Percentiles rank a stretch among this genome's conserved stretches.
These are phyloP conservation scores for Isichthys henryi DNA, from an alignment of 2,113 vertebrate genomes.

Conservation along the genomic window DNA sequence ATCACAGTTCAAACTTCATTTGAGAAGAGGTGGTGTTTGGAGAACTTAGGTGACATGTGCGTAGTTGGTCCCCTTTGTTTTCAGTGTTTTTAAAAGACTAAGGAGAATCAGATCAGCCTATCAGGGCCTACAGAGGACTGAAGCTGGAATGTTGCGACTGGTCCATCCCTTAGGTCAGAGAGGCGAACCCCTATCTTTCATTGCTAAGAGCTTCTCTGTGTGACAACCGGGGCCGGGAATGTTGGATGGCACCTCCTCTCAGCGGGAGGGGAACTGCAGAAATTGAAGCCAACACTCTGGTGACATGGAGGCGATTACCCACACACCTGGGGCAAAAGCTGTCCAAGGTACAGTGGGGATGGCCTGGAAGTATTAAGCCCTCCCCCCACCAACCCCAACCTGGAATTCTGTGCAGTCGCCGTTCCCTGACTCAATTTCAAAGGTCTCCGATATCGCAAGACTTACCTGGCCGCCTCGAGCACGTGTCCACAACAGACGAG, in stretches of 20 bases:
- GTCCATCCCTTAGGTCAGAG: background rate
- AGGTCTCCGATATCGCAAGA: background rate
- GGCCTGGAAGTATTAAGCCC: background rate
- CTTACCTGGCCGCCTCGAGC: background rate
- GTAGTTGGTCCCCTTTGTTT: background rate
- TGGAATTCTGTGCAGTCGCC: background rate
- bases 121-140: background rate
- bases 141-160: background rate
- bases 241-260: background rate
- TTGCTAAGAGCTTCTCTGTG: background rate
- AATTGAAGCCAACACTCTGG: background rate
- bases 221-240: background rate
- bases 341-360: background rate
- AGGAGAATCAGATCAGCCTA: background rate
- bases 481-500: background rate
- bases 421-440: background rate
- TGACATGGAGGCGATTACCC: background rate
- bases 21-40: background rate
- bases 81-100: background rate
- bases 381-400: no score
- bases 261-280: background rate
- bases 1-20: background rate
- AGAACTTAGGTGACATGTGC: background rate
- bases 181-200: background rate
- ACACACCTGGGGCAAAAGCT: background rate